These are phyloP conservation scores for Caenorhabditis sp. DNA, from an alignment of 2,888 invertebrate genomes.

Conservation along the genomic window DNA sequence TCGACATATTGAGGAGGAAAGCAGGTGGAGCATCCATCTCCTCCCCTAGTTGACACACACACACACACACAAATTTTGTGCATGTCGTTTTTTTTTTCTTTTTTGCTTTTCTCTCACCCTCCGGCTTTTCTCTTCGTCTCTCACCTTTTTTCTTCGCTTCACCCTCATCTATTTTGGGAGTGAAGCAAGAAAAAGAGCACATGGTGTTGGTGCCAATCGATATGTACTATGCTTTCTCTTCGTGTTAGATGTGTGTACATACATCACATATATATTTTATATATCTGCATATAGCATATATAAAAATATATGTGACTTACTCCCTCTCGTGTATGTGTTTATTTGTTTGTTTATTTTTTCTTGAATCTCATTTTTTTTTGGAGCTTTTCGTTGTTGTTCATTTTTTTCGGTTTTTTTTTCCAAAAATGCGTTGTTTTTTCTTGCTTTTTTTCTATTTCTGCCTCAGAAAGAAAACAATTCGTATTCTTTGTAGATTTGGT, in stretches of 20 bases:
- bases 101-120: not conserved
- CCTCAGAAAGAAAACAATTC: not conserved
- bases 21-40: slow-evolving; percentile 1
- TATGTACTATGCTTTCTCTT: not conserved
- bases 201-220: slow-evolving; percentile 1
- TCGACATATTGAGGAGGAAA: not conserved
- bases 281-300: not conserved
- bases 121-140: not conserved
- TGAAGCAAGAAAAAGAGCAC: not conserved
- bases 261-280: slow-evolving; percentile 15
- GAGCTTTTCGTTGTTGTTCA: not conserved
- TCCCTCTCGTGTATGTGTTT: not conserved
- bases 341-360: slow-evolving; percentile 4
- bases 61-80: not conserved
- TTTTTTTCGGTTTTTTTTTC: slow-evolving; percentile 15
- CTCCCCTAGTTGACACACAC: not conserved
- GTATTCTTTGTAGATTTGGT: slow-evolving; percentile 8
- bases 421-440: slow-evolving; percentile 22
- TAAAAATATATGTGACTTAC: slow-evolving; percentile 16
- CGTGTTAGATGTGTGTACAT: slow-evolving; percentile 9
- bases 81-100: not conserved
- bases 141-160: not conserved
- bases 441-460: slow-evolving; percentile 7
- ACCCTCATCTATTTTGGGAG: no score
- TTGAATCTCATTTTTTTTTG: slow-evolving; percentile 8